Evolutionary conservation across 2,888 invertebrate species (phyloP), one percentile per base, ranked within the genome.

Genomic region (Parnassius orleans): DNA sequence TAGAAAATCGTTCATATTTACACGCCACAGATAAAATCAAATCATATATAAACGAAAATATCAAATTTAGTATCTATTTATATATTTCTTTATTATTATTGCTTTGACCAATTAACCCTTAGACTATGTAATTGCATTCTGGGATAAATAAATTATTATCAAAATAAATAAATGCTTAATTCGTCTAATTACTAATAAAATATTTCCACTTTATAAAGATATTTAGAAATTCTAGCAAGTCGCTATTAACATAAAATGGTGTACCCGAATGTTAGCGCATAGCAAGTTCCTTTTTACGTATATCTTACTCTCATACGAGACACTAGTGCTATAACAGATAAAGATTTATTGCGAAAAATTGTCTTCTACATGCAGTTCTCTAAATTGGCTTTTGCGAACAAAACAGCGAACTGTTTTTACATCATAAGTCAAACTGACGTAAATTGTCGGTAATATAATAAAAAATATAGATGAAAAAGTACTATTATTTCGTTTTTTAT

Each of bases 141-240:
- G 62, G 57, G 57, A 58, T 53, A 56, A 57, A 56, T 62, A 57
- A 62, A 57, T 62, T 57, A 57, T 57, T 57, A 62, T 62, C 62
- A 54, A 58, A 62, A 62, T 62, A 62, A 62, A 62, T 62, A 62
- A 62, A 62, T 62, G 62, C 62, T 58, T 58, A 62, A 50, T 57
- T 50, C 57, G 48, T 14, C 53, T 57, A 62, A 57, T 54, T 58
- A 56, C 62, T 58, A 62, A 52, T 54, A 62, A 57, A 62, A 57
- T 57, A 33, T 41, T 53, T 46, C n/a, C 46, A 46, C n/a, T 46
- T 12, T 24, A 24, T 33, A 46, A 50, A 56, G 51, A 61, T 51
- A 53, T 48, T 60, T 42, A 60, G 48, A 60, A 55, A 44, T 55
- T 50, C 44, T 44, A 56, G 56, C 52, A 51, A 61, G 47, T 56